A percentile compares a stretch with the other conserved stretches of the same genome.
phyloP scores from a whole-genome alignment of 2,113 vertebrate species.

The Leptobrachium leishanense region DNA sequence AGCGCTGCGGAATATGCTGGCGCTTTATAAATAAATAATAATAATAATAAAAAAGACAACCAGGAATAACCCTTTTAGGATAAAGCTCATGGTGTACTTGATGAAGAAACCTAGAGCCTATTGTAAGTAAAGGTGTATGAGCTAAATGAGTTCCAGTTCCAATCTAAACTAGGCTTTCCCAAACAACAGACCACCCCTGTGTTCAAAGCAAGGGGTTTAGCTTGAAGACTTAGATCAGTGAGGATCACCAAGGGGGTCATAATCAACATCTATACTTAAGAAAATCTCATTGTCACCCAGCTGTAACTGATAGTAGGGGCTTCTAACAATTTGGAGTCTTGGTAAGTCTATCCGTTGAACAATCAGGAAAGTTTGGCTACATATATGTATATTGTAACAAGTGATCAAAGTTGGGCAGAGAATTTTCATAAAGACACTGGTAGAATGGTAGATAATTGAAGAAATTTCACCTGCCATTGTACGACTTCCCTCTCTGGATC shows the following conservation, averaged over 20 bases:
- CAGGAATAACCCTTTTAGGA: background rate
- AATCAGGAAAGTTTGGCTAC: background rate
- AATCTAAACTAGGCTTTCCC: constrained; percentile 22
- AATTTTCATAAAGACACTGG: no score
- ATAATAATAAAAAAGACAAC: no score
- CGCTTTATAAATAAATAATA: no score
- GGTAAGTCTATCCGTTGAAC: background rate
- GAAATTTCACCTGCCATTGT: no score
- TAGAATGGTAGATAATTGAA: no score
- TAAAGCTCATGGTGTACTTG: constrained; percentile 20
- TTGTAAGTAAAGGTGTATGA: constrained; percentile 29
- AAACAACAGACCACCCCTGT: constrained; percentile 41
- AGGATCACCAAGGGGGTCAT: constrained; percentile 23
- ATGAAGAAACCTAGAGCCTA: constrained; percentile 27
- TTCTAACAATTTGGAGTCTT: background rate
- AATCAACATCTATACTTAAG: constrained; percentile 10
- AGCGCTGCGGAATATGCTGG: no score
- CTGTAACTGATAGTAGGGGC: constrained; percentile 16
- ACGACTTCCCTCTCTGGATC: no score
- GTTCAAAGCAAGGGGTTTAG: constrained; percentile 33
- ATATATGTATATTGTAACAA: no score
- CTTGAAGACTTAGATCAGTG: constrained; percentile 21
- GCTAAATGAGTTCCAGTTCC: constrained; percentile 20
- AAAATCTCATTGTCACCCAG: constrained; percentile 37
- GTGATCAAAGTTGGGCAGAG: no score